Evolutionary conservation across 2,888 invertebrate genomes (phyloP), one percentile per base, ranked within the genome.

Genomic region (Alentia gelatinosa): DNA sequence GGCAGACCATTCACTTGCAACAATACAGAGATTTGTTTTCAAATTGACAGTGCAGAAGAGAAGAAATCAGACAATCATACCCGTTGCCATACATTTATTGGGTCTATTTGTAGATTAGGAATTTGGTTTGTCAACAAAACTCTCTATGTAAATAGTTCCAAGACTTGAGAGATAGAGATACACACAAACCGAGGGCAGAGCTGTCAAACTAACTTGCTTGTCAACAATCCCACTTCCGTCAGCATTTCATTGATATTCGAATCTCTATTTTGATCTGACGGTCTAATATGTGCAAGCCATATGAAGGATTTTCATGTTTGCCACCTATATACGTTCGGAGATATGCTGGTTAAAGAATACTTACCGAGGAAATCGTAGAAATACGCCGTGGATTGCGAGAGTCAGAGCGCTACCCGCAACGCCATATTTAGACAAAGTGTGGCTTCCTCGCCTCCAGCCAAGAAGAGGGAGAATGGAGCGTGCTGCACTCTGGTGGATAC

Each of bases 351-450:
- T 47, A 30, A 26, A 23, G 86, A 30, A 86, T 86, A 86, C 86
- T 86, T 86, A 86, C 86, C 47, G 47, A 47, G 19, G 47, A 47
- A 47, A 47, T 33, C n/a, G 79, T 15, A 37, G 79, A 79, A 79
- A 79, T 79, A 79, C 79, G 79, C n/a, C 79, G 79, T 37, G 19
- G 37, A 12, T 39, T 39, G n/a, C 35, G 35, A 30, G n/a, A 79
- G 37, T 79, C 39, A 79, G 37, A 30, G 33, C 79, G 79, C 79
- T 79, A 35, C 79, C 79, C 37, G 79, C 79, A 79, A 79, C 79
- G 79, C 79, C 79, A 79, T 79, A 79, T 79, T 79, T 79, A 79
- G 79, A 79, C 79, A 79, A 79, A 79, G 79, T 79, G 79, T 5
- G 7, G 7, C 37, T 35, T 79, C 37, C n/a, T 39, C 33, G 15